Conservation (phyloP, 2,113 vertebrate species). For the Chlorodrepanis virens region DNA sequence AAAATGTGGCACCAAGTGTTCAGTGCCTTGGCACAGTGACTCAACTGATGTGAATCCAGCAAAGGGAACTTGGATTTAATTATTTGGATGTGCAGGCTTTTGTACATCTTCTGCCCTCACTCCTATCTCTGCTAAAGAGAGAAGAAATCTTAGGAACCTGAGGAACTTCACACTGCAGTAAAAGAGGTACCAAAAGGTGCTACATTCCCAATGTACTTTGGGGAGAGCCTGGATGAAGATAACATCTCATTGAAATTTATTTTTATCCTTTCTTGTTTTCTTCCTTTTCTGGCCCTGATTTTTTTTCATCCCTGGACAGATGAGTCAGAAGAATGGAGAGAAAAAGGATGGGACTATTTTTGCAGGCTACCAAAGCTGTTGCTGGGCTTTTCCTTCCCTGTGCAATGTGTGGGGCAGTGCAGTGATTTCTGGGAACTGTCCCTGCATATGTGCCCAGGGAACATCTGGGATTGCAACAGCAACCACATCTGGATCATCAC, state of each 20-base stretch:
- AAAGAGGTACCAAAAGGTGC: neutral
- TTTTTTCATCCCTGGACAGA: neutral
- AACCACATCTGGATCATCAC: neutral
- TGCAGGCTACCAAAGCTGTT: neutral
- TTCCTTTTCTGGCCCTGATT: neutral
- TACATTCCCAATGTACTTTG: neutral
- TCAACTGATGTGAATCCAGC: neutral
- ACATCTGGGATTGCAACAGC: neutral
- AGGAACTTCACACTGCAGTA: neutral
- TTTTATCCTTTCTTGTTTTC: neutral
- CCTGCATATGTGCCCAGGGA: neutral
- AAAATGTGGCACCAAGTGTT: neutral
- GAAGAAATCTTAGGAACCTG: neutral
- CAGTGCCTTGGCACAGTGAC: neutral
- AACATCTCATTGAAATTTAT: neutral
- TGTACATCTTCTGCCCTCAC: neutral
- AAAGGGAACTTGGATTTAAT: constrained; percentile 5
- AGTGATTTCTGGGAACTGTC: neutral
- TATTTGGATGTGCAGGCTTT: neutral
- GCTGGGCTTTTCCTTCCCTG: neutral
- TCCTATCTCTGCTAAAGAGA: neutral
- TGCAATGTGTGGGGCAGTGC: neutral
- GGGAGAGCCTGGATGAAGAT: neutral
- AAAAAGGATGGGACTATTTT: neutral
- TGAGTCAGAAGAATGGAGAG: neutral